Evolutionary conservation across 1,140 invertebrate species (phyloP), one percentile per base, ranked within the genome.

Genomic region (Nixonia krombeini): DNA sequence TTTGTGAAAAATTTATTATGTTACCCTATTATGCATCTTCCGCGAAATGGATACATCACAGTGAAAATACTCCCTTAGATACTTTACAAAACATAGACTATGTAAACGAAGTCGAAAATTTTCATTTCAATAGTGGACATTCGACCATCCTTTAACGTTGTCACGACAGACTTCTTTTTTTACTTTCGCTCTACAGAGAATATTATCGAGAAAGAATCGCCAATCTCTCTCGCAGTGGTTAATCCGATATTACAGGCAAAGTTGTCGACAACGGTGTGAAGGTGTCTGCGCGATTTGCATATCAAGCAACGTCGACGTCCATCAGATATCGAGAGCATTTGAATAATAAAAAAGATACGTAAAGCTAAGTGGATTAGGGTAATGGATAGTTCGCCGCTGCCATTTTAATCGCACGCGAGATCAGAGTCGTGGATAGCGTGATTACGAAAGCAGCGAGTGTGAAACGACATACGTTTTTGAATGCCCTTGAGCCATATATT

Each of bases 301-400:
- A 71, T 74, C 66, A 50, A 44, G 33, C 31, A 35, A 56, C 12
- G 45, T 56, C 45, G 38, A 56, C 29, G 29, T 13, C 29, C 41
- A 56, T 56, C 52, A 28, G 38, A 40, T 41, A 37, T 29, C 28
- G 5, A 25, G 35, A 10, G 29, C 18, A 41, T 40, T 62, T 73
- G 67, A 73, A 73, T 73, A 18, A 51, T 64, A 69, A 69, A 70
- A 57, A 66, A 51, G 28, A 45, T 15, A 8, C 17, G 29, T 18
- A 17, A 41, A 42, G 73, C 58, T 66, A 74, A 75, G 73, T 75
- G 73, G 73, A 75, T 75, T 75, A 75, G 66, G 55, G 70, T 75
- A 75, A 75, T 75, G 72, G 73, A 75, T 74, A 72, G 66, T 56
- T 25, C 31, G n/a, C 13, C 2, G 2, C 50, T 18, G 4, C 69